Base-by-base conservation (phyloP, 2,113 vertebrate genomes). In the Amblyopsis rosae region DNA sequence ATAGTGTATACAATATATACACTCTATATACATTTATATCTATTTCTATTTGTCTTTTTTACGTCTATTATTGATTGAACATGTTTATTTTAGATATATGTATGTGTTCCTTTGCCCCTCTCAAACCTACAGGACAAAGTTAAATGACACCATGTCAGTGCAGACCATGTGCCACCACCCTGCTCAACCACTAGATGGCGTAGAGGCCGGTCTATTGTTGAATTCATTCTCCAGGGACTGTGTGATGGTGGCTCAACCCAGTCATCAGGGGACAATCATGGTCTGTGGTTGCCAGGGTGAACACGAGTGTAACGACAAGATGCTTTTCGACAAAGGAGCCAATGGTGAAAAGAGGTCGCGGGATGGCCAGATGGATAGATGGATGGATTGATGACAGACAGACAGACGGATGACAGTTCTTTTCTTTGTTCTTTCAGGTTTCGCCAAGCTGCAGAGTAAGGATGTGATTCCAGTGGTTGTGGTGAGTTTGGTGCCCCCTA, bases 291-390 rank as follows among this genome's bases (percentile, higher is more conserved):
- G 95, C 0, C 86, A 86, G 7, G 89, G 93, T 0, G 94, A 94
- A 66, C 94, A 95, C 4, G 95, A 96, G 66, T 96, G 95, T 82
- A 96, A 96, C 0, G 95, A 96, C 81, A 94, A 81, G 15, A 94
- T 96, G 8, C 86, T 96, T 83, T 96, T 96, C 65, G 92, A 95
- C 56, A 94, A 94, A 59, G 89, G 92, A 71, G 87, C 90, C 54
- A 93, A 94, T 0, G 93, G 95, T 95, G 73, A 87, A 57, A 26
- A 55, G 17, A 46, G 5, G 41, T 11, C 8, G 45, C 45, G 12
- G 55, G 55, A 32, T 11, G 19, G 55, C 6, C 0, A 11, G 16
- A 57, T 19, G 7, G 15, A 26, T 8, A 17, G 16, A 19, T 47
- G 15, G 35, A 26, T 65, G 47, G 41, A 63, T 59, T 12, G 12